Base-by-base conservation (phyloP, 2,797 vertebrate genomes). In the Coendou prehensilis region DNA sequence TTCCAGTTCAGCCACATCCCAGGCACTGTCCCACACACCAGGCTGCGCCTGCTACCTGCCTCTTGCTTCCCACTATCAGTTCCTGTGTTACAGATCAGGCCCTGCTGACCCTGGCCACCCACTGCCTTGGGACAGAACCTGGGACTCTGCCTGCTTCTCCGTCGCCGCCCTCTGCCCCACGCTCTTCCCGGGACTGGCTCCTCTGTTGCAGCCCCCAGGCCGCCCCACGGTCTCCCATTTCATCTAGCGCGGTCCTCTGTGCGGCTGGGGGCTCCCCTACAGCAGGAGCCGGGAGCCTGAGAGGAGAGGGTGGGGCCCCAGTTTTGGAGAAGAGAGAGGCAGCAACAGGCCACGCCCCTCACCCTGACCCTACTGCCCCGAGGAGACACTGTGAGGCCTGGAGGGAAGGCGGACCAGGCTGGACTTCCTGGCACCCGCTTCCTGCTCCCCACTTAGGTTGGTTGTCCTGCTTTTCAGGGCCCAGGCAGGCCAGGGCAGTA, bases 371-470 rank as follows among this genome's bases (percentile, higher is more conserved):
- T 23, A 23, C 1, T 13, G 45, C 52, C 61, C n/a, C 5, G 13
- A 20, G 41, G 4, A 14, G 45, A 28, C 50, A 50, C 20, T 52
- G 50, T 79, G 10, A 30, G 30, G 30, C 50, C 28, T 37, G 2
- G 52, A 14, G 57, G 61, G 41, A 22, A 41, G 22, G 2, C 15
- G 17, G 37, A 10, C 28, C 18, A 10, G 6, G 20, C 56, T 61
- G 3, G 4, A 17, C 22, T 22, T 56, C 75, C 64, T 23, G 45
- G 37, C 22, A 9, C 33, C 45, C 2, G 26, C 20, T 18, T 4
- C 37, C 37, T 47, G 4, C 1, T 4, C 14, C 11, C 13, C 10
- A 1, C n/a, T 5, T 18, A 37, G 9, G 64, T 28, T 10, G 33
- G 85, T 4, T 37, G 54, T 30, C 56, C 47, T 28, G 54, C 3